Evolutionary conservation across 2,888 invertebrate species (phyloP).

Genomic region (Tetranychus truncatus): DNA sequence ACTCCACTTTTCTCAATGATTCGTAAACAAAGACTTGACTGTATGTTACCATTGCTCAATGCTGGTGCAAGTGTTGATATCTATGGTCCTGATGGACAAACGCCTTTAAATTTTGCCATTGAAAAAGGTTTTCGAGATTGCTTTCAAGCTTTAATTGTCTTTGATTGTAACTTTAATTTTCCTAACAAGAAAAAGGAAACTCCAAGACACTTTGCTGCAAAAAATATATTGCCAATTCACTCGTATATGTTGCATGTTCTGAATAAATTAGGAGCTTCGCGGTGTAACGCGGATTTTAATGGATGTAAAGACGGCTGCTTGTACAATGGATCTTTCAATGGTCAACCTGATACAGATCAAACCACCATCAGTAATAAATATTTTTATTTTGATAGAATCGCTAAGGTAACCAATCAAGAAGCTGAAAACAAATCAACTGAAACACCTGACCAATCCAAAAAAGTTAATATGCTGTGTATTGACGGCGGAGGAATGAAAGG

Average conservation of each 20-base stretch:
- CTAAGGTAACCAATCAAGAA: not conserved
- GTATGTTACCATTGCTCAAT: slow-evolving; percentile 18
- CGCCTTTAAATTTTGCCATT: slow-evolving; percentile 65
- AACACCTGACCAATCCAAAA: not conserved
- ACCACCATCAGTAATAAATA: not conserved
- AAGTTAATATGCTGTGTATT: slow-evolving; percentile 44
- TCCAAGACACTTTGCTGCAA: slow-evolving; percentile 51
- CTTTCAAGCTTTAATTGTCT: slow-evolving; percentile 56
- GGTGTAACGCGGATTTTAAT: slow-evolving; percentile 32
- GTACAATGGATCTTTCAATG: slow-evolving; percentile 30
- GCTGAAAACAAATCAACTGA: not conserved
- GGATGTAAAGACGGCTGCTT: slow-evolving; percentile 30
- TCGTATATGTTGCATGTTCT: slow-evolving; percentile 49
- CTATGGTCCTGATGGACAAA: slow-evolving; percentile 55
- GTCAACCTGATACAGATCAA: slow-evolving; percentile 21
- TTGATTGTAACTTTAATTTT: slow-evolving; percentile 60
- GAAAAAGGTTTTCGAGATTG: slow-evolving; percentile 28
- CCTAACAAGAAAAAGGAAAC: slow-evolving; percentile 49
- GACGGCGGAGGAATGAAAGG: slow-evolving; percentile 97
- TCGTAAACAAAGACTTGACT: slow-evolving; percentile 11
- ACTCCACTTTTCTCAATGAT: slow-evolving; percentile 37
- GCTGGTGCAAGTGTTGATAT: slow-evolving; percentile 9
- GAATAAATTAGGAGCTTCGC: slow-evolving; percentile 63
- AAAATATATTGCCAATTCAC: slow-evolving; percentile 14
- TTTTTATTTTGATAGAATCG: not conserved